Conservation (phyloP, 23 tunicate species). For the Aplidium turbinatum region DNA sequence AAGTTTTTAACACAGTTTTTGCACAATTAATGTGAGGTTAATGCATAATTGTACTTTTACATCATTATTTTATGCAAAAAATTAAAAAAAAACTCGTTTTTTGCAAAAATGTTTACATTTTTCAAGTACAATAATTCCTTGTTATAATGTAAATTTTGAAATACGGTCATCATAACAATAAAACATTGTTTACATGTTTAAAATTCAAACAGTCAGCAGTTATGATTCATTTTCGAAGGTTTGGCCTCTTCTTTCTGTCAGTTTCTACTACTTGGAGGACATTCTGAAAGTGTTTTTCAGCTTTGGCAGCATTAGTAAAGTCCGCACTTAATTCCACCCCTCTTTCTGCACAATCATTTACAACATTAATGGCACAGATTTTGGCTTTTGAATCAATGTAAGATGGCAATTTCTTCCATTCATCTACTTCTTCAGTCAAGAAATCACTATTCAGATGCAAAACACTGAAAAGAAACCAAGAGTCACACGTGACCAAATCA, state of each 20-base stretch:
- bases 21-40: too few species aligned
- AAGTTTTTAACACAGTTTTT: too few species aligned
- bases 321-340: conserved; percentile 17
- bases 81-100: too few species aligned
- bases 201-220: too few species aligned
- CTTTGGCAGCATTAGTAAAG: conserved; percentile 1
- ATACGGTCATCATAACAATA: too few species aligned
- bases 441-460: conserved; percentile 7
- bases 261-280: neutral
- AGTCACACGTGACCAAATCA: conserved; percentile 14
- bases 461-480: neutral
- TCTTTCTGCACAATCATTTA: conserved; percentile 13
- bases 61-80: too few species aligned
- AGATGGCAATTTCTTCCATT: neutral
- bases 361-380: conserved; percentile 12
- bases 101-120: too few species aligned
- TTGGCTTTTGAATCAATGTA: neutral
- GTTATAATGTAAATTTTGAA: too few species aligned
- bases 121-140: too few species aligned
- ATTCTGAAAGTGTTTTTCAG: conserved; percentile 1
- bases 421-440: conserved; percentile 11
- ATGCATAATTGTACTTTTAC: too few species aligned
- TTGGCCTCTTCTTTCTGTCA: conserved; percentile 4
- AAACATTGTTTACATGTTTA: too few species aligned
- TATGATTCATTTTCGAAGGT: neutral